Conservation (phyloP, 1,140 invertebrate genomes). For the Penaeus vannamei region DNA sequence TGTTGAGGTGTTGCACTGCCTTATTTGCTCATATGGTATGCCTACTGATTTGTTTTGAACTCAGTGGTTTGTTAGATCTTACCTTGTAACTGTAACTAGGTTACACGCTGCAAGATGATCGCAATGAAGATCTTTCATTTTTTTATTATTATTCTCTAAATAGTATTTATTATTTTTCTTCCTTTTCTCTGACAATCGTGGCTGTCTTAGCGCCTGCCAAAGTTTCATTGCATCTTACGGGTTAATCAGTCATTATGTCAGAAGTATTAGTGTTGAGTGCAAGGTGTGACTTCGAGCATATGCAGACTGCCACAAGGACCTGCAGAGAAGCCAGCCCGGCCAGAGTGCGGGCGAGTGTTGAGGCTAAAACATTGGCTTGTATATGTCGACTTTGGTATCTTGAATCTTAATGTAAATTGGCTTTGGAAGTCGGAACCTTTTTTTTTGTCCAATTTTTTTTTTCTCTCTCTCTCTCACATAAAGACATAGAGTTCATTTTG, state of each 20-base stretch:
- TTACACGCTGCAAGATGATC: not conserved
- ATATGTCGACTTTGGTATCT: no score
- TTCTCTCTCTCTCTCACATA: not conserved
- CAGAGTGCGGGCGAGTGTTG: not conserved
- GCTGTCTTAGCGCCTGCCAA: constrained; percentile 57
- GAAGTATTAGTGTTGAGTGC: constrained; percentile 49
- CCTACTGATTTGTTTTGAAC: constrained; percentile 35
- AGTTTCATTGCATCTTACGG: constrained; percentile 55
- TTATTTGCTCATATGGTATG: constrained; percentile 60
- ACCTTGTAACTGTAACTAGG: not conserved
- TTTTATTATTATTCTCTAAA: constrained; percentile 34
- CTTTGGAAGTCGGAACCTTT: not conserved
- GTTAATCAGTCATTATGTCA: constrained; percentile 64
- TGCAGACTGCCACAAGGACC: constrained; percentile 21
- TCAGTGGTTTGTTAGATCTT: constrained; percentile 37
- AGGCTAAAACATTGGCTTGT: not conserved
- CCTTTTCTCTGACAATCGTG: constrained; percentile 47
- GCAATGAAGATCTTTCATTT: not conserved
- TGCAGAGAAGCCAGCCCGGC: not conserved
- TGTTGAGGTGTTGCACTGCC: constrained; percentile 45
- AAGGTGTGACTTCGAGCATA: constrained; percentile 25
- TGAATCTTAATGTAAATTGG: not conserved
- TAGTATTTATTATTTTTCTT: constrained; percentile 33
- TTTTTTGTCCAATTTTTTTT: not conserved
- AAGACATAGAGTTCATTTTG: constrained; percentile 44